Evolutionary conservation across 2,888 invertebrate genomes (phyloP), one percentile per base, ranked within the genome.

Genomic region (Troides helena): DNA sequence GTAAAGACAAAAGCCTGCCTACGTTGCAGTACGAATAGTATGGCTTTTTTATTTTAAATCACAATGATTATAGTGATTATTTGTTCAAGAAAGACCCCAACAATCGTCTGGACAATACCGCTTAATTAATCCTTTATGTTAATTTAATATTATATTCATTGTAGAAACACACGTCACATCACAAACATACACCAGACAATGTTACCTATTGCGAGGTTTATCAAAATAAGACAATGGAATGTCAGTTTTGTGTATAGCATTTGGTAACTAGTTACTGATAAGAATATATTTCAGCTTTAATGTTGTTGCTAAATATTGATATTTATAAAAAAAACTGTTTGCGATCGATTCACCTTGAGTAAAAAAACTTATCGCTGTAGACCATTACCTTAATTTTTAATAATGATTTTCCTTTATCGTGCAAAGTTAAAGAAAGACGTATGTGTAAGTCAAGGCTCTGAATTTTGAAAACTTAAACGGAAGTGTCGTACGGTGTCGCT

Each of bases 391-490:
- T 50, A 2, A 18, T 5, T 50, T 50, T 50, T 50, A 50, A 50
- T 50, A 50, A 12, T 18, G 50, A 14, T 50, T 50, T 5, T 50
- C 39, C 18, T 50, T 50, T 50, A 17, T 18, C 5, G 2, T 50
- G 50, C 18, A 14, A 14, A 50, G 14, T 50, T 50, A 50, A 14
- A 50, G 50, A 50, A 50, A 50, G 14, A 50, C 50, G 60, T 60
- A 60, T 25, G 53, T 18, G 23, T 61, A 58, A 65, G 60, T 10
- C 2, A 21, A 43, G 25, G 53, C 36, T 60, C 46, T 65, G 60
- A 50, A 58, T 36, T 53, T 43, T 57, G 23, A 65, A 46, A 62
- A 43, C 46, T 50, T 66, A 62, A 66, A 36, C 69, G 65, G 69
- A 66, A 62, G 46, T 8, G 10, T 43, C 30, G 25, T 65, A n/a